Evolutionary conservation across 2,888 invertebrate genomes (phyloP), one percentile per base, ranked within the genome.

Genomic region (Cybosia mesomella): DNA sequence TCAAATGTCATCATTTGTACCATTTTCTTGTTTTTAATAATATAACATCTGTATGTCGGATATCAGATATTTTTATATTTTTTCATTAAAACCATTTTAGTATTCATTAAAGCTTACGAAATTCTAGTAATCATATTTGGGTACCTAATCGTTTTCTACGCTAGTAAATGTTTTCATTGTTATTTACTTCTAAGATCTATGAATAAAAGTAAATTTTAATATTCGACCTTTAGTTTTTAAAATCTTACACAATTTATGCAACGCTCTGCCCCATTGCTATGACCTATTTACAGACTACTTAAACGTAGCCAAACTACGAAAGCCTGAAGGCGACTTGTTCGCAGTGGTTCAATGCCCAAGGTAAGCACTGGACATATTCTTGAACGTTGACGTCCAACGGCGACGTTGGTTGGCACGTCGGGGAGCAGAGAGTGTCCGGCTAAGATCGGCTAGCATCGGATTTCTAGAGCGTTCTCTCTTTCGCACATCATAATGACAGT

Each of bases 131-230:
- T 70, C 62, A 70, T 67, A 74, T 76, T 79, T 59, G 74, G 73
- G 75, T 79, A 80, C 75, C 82, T 82, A 77, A 75, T 82, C 77
- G 73, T 83, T 83, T 83, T 81, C 70, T 82, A 80, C 77, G 73
- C 79, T 84, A 83, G 83, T 71, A 70, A 79, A 73, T 78, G 77
- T 83, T 85, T 82, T 87, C 85, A 88, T 90, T 91, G 91, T 91
- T 90, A 91, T 89, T 90, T 91, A 90, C 87, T 91, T 90, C 80
- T 90, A 91, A 91, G 89, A 84, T 85, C 84, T 79, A 84, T 85
- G 9, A 49, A 49, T 84, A 80, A 82, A 83, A 87, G 83, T 87
- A 88, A 85, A 86, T 81, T 83, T 81, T 76, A 84, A 82, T 80
- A 78, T 61, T 75, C 74, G 72, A 66, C 24, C 39, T 39, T 72